Conservation (phyloP, 2,888 invertebrate species). For the Scaptomyza reducta region DNA sequence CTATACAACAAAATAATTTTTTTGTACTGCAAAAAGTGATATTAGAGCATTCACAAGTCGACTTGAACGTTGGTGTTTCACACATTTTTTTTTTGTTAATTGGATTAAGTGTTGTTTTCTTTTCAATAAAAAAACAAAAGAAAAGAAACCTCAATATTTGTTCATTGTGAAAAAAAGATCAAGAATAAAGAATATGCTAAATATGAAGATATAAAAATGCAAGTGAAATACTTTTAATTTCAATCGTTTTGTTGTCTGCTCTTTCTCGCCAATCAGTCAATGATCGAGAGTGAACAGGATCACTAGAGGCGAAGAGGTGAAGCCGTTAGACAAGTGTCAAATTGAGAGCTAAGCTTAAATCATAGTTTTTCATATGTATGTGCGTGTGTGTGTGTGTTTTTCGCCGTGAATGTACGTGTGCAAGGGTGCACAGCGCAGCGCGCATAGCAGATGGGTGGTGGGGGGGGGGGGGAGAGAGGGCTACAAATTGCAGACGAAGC, state of each 20-base stretch:
- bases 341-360: constrained; percentile 59
- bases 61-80: not conserved
- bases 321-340: constrained; percentile 34
- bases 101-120: constrained; percentile 70
- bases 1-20: too few relatives aligned
- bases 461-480: constrained; percentile 46
- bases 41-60: constrained; percentile 41
- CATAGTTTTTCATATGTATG: constrained; percentile 38
- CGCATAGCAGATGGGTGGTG: constrained; percentile 1
- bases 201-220: constrained; percentile 56
- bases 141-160: constrained; percentile 69
- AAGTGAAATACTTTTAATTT: constrained; percentile 62
- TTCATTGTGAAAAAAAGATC: constrained; percentile 25
- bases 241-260: constrained; percentile 26
- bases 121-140: constrained; percentile 31
- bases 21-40: too few relatives aligned
- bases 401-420: constrained; percentile 12
- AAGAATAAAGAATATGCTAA: constrained; percentile 45
- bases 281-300: constrained; percentile 38
- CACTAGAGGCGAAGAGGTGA: not conserved
- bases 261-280: constrained; percentile 24
- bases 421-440: constrained; percentile 33
- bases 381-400: constrained; percentile 8
- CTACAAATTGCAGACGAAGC: constrained; percentile 79
- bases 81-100: constrained; percentile 67